A percentile compares a stretch with the other conserved stretches of the same genome.
Conservation (phyloP, 2,888 invertebrate species). For the Tetrapedia diversipes region DNA sequence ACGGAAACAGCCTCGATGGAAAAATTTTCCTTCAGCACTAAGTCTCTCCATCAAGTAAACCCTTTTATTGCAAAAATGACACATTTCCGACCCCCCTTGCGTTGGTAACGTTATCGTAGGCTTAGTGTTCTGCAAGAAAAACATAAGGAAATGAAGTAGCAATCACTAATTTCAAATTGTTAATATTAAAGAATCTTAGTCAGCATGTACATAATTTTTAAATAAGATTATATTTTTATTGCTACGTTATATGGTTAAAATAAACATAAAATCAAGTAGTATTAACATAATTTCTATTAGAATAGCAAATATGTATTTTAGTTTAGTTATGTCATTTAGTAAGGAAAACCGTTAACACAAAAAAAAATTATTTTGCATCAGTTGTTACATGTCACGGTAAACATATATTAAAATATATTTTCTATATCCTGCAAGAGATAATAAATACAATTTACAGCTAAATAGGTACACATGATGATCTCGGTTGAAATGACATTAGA, state of each 20-base stretch:
- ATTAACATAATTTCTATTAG: neutral
- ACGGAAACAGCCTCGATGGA: conserved; percentile 96
- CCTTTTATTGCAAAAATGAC: conserved; percentile 94
- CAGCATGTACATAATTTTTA: conserved; percentile 38
- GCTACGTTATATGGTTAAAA: neutral
- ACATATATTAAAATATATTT: conserved; percentile 3
- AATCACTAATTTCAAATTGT: conserved; percentile 9
- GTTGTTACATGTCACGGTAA: conserved; percentile 1
- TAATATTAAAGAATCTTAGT: conserved; percentile 52
- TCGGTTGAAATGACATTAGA: neutral
- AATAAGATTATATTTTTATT: conserved; percentile 28
- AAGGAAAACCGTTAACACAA: neutral
- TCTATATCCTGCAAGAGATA: conserved; percentile 17
- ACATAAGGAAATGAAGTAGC: conserved; percentile 25
- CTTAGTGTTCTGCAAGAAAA: conserved; percentile 84
- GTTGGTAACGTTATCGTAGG: conserved; percentile 86
- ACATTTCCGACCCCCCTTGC: conserved; percentile 89
- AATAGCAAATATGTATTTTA: conserved; percentile 23
- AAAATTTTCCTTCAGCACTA: conserved; percentile 93
- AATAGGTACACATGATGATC: conserved; percentile 11
- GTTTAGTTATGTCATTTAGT: conserved; percentile 2
- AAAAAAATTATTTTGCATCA: neutral
- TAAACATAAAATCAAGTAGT: too few species aligned
- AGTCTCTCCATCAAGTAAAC: conserved; percentile 97
- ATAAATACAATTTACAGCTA: conserved; percentile 18